phyloP scores from a whole-genome alignment of 2,888 invertebrate species.

The Pseudolycoriella hygida region DNA sequence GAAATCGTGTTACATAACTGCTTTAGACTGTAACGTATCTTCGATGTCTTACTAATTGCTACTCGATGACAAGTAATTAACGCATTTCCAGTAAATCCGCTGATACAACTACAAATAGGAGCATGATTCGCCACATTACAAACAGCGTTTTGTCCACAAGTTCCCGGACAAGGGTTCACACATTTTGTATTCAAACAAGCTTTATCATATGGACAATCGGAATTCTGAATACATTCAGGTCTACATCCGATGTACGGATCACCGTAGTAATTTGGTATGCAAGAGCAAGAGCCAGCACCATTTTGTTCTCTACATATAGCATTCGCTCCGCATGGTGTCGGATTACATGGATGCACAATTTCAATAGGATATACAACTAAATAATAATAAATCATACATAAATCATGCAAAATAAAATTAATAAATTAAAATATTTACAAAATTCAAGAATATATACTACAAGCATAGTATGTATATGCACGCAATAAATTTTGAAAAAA shows the following conservation, averaged over 20 bases:
- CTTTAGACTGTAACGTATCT: neutral
- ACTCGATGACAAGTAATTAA: conserved; percentile 49
- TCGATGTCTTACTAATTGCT: conserved; percentile 17
- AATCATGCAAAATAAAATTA: conserved; percentile 3
- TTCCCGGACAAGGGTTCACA: conserved; percentile 63
- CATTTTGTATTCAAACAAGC: conserved; percentile 74
- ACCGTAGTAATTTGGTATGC: conserved; percentile 65
- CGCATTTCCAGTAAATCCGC: conserved; percentile 64
- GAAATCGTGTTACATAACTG: neutral
- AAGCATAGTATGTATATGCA: no score
- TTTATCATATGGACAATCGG: conserved; percentile 58
- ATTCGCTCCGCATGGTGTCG: conserved; percentile 73
- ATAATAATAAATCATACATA: neutral
- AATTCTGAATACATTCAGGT: conserved; percentile 76
- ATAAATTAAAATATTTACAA: conserved; percentile 12
- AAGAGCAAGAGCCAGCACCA: conserved; percentile 66
- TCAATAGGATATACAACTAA: conserved; percentile 37
- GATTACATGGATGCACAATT: conserved; percentile 51
- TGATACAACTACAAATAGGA: conserved; percentile 55
- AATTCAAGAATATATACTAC: conserved; percentile 9
- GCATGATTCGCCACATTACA: conserved; percentile 70
- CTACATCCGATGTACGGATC: conserved; percentile 74
- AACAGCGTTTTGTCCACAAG: conserved; percentile 68
- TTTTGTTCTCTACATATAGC: conserved; percentile 68
- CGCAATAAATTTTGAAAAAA: no score